A percentile compares a stretch with the other conserved stretches of the same genome.
These are phyloP conservation scores for Pocillopora meandrina DNA, from an alignment of 92 coral and sea anemone genomes.

Conservation along the genomic window DNA sequence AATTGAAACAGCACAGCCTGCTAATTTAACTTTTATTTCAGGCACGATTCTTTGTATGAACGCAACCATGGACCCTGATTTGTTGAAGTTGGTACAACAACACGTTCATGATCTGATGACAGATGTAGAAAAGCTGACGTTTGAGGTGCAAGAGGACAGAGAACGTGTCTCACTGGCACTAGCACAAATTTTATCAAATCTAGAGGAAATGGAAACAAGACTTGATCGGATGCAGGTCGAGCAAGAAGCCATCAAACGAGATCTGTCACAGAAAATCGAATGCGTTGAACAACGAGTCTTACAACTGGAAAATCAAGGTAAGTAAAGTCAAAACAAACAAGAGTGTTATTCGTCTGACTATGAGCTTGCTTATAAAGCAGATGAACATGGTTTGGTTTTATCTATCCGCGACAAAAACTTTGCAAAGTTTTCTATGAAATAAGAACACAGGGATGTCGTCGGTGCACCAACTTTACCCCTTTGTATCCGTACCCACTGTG, in stretches of 20 bases:
- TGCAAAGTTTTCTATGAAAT: no score
- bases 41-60: conserved; percentile 28
- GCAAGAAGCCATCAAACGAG: background rate
- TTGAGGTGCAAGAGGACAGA: conserved; percentile 20
- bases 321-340: background rate
- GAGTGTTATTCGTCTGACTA: background rate
- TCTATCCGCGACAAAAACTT: no score
- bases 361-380: no score
- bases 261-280: background rate
- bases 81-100: conserved; percentile 14
- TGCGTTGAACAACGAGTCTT: background rate
- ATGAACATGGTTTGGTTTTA: no score
- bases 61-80: conserved; percentile 25
- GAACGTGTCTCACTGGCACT: background rate
- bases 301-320: background rate
- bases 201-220: conserved; percentile 1
- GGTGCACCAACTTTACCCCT: no score
- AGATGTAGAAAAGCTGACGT: conserved; percentile 6
- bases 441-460: no score
- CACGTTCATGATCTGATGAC: conserved; percentile 8
- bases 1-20: background rate
- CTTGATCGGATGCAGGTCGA: background rate
- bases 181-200: background rate
- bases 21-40: background rate
- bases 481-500: no score